Conservation (phyloP, 2,888 invertebrate species). For the Molorchus minor region DNA sequence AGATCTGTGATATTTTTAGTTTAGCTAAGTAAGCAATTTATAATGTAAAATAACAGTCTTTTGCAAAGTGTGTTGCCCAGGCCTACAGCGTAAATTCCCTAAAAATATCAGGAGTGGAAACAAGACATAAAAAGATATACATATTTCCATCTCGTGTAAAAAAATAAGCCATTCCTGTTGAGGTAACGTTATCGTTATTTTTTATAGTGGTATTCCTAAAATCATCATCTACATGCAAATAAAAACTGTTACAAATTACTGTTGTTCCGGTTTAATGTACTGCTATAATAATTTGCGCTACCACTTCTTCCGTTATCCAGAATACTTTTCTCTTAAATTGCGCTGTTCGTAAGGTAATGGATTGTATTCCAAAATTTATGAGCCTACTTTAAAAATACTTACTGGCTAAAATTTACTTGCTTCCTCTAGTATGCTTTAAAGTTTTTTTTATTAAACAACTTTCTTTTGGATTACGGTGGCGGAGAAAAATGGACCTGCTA, state of each 20-base stretch:
- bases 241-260: constrained; percentile 40
- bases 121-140: background rate
- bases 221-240: constrained; percentile 39
- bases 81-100: too few relatives aligned
- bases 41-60: too few relatives aligned
- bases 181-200: constrained; percentile 26
- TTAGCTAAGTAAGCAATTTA: too few relatives aligned
- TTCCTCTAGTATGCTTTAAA: constrained; percentile 36
- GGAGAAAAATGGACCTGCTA: constrained; percentile 28
- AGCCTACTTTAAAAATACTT: constrained; percentile 46
- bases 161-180: constrained; percentile 18
- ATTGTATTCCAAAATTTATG: constrained; percentile 46
- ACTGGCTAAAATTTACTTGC: constrained; percentile 40
- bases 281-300: constrained; percentile 37
- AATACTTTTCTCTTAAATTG: constrained; percentile 43
- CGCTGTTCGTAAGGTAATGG: constrained; percentile 44
- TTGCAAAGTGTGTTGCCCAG: too few relatives aligned
- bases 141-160: constrained; percentile 2
- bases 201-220: constrained; percentile 22
- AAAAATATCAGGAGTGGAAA: background rate
- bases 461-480: constrained; percentile 33
- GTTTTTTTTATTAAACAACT: constrained; percentile 38
- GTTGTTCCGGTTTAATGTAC: constrained; percentile 38
- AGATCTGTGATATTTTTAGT: too few relatives aligned
- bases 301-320: constrained; percentile 35